Evolutionary conservation across 2,888 invertebrate species (phyloP).

Genomic region (Platycnemis pennipes): DNA sequence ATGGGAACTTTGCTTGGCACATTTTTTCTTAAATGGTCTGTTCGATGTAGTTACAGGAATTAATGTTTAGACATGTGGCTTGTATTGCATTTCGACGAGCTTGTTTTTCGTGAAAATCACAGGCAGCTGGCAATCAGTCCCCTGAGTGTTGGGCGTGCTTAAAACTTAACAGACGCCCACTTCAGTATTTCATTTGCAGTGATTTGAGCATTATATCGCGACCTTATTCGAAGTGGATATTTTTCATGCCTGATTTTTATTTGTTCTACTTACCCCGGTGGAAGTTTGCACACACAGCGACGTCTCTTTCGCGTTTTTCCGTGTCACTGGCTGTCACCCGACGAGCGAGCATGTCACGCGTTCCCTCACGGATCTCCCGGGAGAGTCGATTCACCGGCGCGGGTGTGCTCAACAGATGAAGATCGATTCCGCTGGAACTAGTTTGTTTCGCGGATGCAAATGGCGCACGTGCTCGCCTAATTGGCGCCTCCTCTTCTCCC

Average conservation of each 20-base stretch:
- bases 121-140: too few relatives aligned
- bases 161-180: too few relatives aligned
- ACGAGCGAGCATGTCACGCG: background rate
- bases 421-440: background rate
- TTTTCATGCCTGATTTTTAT: background rate
- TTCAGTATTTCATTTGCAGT: background rate
- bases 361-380: background rate
- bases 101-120: too few relatives aligned
- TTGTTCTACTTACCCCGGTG: background rate
- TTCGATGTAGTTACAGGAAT: too few relatives aligned
- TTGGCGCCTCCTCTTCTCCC: background rate
- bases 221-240: background rate
- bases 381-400: background rate
- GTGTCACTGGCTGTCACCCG: background rate
- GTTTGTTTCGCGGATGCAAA: slow-evolving; percentile 19
- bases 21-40: too few relatives aligned
- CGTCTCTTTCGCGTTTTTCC: background rate
- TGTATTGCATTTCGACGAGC: too few relatives aligned
- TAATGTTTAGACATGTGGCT: too few relatives aligned
- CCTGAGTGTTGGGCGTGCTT: too few relatives aligned
- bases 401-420: background rate
- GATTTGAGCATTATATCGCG: background rate
- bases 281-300: background rate
- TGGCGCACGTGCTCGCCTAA: background rate
- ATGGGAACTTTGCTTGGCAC: too few relatives aligned